Percentiles rank a stretch among this genome's conserved stretches.
These are phyloP conservation scores for Gymnocypris eckloni DNA, from an alignment of 2,797 vertebrate genomes.

Conservation along the genomic window DNA sequence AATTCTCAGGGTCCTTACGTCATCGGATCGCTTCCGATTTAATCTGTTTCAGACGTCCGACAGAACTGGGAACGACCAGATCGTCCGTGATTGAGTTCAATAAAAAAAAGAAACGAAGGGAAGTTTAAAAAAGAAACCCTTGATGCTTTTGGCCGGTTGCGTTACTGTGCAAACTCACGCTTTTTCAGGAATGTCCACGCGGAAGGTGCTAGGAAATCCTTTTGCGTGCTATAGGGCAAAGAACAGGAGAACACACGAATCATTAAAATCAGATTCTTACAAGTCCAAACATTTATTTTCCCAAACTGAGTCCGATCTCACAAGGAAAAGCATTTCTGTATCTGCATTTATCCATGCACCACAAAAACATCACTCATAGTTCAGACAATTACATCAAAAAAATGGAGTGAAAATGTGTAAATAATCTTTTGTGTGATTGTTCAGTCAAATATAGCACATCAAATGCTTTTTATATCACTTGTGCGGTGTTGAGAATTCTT, in stretches of 20 bases:
- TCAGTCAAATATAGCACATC: not conserved
- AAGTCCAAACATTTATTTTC: not conserved
- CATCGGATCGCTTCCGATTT: constrained; percentile 36
- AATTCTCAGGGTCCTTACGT: constrained; percentile 73
- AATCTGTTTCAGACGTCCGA: constrained; percentile 75
- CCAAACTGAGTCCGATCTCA: not conserved
- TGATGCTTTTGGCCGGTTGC: constrained; percentile 73
- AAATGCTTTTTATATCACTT: not conserved
- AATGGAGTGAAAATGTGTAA: not conserved
- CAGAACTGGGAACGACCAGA: constrained; percentile 87
- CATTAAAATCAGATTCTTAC: constrained; percentile 67
- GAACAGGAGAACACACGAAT: constrained; percentile 74
- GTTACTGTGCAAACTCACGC: constrained; percentile 92
- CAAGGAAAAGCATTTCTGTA: constrained; percentile 5
- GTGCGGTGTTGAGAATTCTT: not conserved
- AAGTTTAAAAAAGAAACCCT: constrained; percentile 60
- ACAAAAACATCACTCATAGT: not conserved
- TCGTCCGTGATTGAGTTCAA: constrained; percentile 90
- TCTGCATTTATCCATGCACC: not conserved
- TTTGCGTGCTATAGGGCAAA: constrained; percentile 89
- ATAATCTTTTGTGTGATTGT: not conserved
- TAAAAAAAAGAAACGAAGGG: constrained; percentile 50
- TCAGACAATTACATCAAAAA: not conserved
- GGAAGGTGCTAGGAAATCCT: constrained; percentile 99
- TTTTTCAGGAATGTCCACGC: constrained; percentile 95